A percentile compares a stretch with the other conserved stretches of the same genome.
phyloP scores from a whole-genome alignment of 2,888 invertebrate genomes.

The Trichopria drosophilae region DNA sequence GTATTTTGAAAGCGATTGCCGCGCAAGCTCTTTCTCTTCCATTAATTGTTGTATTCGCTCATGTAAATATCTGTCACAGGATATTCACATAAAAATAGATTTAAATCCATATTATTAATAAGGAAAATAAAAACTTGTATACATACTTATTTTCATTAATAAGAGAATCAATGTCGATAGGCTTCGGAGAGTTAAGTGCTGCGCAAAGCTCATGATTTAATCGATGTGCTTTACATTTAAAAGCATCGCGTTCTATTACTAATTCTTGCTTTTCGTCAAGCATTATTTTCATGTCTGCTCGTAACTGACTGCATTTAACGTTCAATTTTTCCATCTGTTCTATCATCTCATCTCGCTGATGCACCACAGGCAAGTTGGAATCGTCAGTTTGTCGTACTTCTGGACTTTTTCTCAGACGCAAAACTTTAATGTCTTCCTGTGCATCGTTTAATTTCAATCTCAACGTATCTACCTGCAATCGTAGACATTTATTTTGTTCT shows the following conservation, averaged over 20 bases:
- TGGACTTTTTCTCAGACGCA: constrained; percentile 60
- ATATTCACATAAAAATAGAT: constrained; percentile 2
- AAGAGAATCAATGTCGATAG: constrained; percentile 79
- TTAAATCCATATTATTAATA: neutral
- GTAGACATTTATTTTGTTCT: constrained; percentile 63
- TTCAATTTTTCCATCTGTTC: constrained; percentile 69
- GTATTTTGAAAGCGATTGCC: constrained; percentile 73
- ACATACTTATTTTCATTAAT: constrained; percentile 75
- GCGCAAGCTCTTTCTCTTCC: constrained; percentile 76
- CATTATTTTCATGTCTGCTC: constrained; percentile 75
- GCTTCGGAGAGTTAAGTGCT: constrained; percentile 63
- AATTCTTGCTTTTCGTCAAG: constrained; percentile 85
- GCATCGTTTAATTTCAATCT: constrained; percentile 73
- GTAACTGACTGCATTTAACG: constrained; percentile 73
- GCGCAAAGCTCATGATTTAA: constrained; percentile 79
- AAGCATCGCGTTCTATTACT: constrained; percentile 78
- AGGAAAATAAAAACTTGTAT: neutral
- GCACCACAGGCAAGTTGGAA: constrained; percentile 59
- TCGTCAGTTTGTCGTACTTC: constrained; percentile 42
- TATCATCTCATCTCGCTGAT: constrained; percentile 70
- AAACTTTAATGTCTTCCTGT: constrained; percentile 69
- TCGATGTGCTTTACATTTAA: constrained; percentile 80
- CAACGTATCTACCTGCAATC: constrained; percentile 69
- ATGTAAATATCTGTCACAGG: constrained; percentile 66
- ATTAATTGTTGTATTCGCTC: constrained; percentile 78